A percentile compares a stretch with the other conserved stretches of the same genome.
These are phyloP conservation scores for Zaprionus tsacasi DNA, from an alignment of 1,140 invertebrate genomes.

Conservation along the genomic window DNA sequence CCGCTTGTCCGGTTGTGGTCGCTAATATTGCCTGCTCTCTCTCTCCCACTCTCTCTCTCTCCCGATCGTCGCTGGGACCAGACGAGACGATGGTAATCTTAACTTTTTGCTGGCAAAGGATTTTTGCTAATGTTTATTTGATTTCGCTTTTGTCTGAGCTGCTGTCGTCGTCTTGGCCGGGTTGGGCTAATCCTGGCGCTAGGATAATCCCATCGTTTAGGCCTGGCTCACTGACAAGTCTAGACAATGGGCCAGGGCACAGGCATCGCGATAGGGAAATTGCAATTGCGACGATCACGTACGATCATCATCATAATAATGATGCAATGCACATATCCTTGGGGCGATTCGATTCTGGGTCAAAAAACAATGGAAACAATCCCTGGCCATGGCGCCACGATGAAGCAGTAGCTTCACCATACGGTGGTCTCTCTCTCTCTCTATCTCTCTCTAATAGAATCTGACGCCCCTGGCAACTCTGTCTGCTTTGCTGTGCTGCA, in stretches of 20 bases:
- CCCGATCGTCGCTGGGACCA: not conserved
- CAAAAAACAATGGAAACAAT: constrained; percentile 40
- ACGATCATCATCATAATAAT: constrained; percentile 5
- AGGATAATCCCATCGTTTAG: constrained; percentile 82
- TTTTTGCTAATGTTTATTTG: constrained; percentile 79
- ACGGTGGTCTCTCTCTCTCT: constrained; percentile 24
- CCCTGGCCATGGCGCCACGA: constrained; percentile 13
- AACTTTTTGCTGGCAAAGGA: constrained; percentile 75
- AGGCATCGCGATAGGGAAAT: constrained; percentile 67
- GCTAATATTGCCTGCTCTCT: constrained; percentile 55
- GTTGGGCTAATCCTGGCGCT: constrained; percentile 71
- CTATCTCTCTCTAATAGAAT: constrained; percentile 42
- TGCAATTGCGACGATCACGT: constrained; percentile 29
- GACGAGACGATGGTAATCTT: constrained; percentile 76
- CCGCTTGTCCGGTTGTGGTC: constrained; percentile 58
- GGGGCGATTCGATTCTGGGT: constrained; percentile 50
- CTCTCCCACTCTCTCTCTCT: not conserved
- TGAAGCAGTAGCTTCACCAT: constrained; percentile 22
- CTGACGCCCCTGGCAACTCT: constrained; percentile 51
- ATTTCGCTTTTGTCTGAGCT: constrained; percentile 68
- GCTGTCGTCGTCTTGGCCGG: not conserved
- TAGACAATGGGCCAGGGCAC: constrained; percentile 72
- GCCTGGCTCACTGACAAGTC: constrained; percentile 78
- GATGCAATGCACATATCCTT: constrained; percentile 39
- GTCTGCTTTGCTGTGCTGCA: constrained; percentile 36